Conservation (phyloP, 2,888 invertebrate genomes). For the Ophion ventricosus region DNA sequence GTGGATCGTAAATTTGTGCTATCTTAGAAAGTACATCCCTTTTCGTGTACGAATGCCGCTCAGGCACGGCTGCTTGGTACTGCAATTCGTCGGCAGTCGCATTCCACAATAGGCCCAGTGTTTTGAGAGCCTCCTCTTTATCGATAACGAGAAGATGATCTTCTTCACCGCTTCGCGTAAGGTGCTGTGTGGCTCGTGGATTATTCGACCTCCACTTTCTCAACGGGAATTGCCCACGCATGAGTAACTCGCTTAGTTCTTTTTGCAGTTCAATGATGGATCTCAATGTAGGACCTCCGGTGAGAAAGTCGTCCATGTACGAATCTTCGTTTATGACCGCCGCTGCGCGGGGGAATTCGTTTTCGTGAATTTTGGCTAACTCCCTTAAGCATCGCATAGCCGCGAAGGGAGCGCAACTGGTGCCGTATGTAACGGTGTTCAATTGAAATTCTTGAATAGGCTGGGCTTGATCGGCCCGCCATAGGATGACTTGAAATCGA, state of each 20-base stretch:
- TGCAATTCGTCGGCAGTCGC: slow-evolving; percentile 6
- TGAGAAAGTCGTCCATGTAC: slow-evolving; percentile 61
- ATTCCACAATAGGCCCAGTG: slow-evolving; percentile 21
- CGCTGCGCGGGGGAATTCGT: slow-evolving; percentile 39
- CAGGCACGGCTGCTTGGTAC: not conserved
- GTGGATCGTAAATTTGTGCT: slow-evolving; percentile 60
- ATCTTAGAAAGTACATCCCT: slow-evolving; percentile 37
- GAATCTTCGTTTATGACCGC: slow-evolving; percentile 54
- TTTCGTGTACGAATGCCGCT: slow-evolving; percentile 35
- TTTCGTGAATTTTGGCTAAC: slow-evolving; percentile 54
- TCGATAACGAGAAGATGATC: slow-evolving; percentile 49
- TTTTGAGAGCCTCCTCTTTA: slow-evolving; percentile 47
- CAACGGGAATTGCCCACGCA: slow-evolving; percentile 30
- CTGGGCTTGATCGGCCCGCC: slow-evolving; percentile 53
- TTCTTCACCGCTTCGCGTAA: slow-evolving; percentile 4
- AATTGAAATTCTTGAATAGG: slow-evolving; percentile 21
- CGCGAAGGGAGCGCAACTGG: slow-evolving; percentile 56
- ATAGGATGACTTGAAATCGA: slow-evolving; percentile 70
- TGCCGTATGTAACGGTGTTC: slow-evolving; percentile 40
- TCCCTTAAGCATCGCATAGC: slow-evolving; percentile 64
- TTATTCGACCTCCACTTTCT: slow-evolving; percentile 61
- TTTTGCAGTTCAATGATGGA: slow-evolving; percentile 30
- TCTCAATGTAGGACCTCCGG: slow-evolving; percentile 37
- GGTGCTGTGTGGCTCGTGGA: slow-evolving; percentile 1
- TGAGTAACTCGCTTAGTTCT: slow-evolving; percentile 30